Conservation (phyloP, 1,140 invertebrate species). For the Lamellibrachia luymesi region DNA sequence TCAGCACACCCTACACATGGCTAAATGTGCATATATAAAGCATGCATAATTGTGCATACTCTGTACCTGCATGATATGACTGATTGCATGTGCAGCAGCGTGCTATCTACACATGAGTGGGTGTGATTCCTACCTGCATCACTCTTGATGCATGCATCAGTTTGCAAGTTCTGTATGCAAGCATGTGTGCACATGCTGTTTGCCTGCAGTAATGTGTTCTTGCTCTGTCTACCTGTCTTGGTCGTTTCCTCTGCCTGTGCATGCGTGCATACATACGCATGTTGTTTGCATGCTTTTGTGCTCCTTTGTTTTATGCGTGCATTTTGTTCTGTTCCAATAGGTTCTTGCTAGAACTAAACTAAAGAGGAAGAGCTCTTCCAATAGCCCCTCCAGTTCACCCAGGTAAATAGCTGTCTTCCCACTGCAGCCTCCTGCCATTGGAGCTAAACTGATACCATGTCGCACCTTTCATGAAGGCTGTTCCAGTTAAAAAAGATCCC, state of each 20-base stretch:
- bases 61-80: neutral
- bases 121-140: neutral
- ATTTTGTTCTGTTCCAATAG: neutral
- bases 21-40: neutral
- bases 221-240: neutral
- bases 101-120: neutral
- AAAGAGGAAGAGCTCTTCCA: conserved; percentile 1
- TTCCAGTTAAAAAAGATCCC: neutral
- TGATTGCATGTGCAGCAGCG: neutral
- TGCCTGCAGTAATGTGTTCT: too few relatives aligned
- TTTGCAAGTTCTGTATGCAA: neutral
- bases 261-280: neutral
- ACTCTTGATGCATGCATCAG: neutral
- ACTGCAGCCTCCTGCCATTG: neutral
- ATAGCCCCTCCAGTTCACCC: neutral
- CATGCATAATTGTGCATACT: neutral
- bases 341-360: conserved; percentile 5
- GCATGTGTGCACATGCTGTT: neutral
- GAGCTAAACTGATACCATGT: neutral
- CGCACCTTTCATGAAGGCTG: neutral
- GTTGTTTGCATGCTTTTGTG: neutral
- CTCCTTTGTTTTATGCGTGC: neutral
- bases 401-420: neutral
- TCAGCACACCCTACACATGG: neutral
- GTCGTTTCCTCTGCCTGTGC: neutral